Conservation (phyloP, 2,888 invertebrate species). For the Drosophila quinaria region DNA sequence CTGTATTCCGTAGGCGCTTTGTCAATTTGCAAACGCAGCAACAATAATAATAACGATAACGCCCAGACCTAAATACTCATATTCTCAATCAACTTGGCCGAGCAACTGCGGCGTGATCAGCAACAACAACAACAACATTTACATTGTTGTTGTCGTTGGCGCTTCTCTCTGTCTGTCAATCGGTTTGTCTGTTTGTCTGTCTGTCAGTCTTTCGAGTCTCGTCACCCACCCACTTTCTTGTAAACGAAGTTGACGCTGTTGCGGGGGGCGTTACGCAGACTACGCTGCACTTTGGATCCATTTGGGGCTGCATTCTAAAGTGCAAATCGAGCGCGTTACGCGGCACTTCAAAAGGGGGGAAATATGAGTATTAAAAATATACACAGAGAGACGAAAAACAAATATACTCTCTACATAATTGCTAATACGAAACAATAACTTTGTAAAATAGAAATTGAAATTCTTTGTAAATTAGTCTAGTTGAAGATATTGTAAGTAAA, state of each 20-base stretch:
- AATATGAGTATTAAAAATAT: constrained; percentile 25
- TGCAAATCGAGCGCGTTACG: constrained; percentile 26
- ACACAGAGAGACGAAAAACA: constrained; percentile 26
- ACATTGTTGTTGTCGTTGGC: constrained; percentile 33
- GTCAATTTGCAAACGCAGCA: constrained; percentile 58
- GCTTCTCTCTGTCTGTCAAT: constrained; percentile 18
- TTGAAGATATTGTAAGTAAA: too few relatives aligned
- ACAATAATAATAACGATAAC: constrained; percentile 50
- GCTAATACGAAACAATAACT: neutral
- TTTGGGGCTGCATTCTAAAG: constrained; percentile 42
- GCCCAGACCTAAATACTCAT: constrained; percentile 66
- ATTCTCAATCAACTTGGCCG: constrained; percentile 48
- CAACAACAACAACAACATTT: constrained; percentile 17
- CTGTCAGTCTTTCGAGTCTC: constrained; percentile 12
- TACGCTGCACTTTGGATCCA: constrained; percentile 70
- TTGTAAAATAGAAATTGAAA: neutral
- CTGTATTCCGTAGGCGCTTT: constrained; percentile 46
- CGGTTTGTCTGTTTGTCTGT: constrained; percentile 9
- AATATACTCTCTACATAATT: neutral
- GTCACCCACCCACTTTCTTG: constrained; percentile 51
- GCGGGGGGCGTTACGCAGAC: constrained; percentile 50
- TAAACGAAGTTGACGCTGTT: constrained; percentile 33
- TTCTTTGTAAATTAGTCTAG: neutral
- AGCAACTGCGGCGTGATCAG: constrained; percentile 29
- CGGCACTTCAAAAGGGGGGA: constrained; percentile 11